Base-by-base conservation (phyloP, 37 sponge, comb jelly and placozoan species). In the Beroe ovata region DNA sequence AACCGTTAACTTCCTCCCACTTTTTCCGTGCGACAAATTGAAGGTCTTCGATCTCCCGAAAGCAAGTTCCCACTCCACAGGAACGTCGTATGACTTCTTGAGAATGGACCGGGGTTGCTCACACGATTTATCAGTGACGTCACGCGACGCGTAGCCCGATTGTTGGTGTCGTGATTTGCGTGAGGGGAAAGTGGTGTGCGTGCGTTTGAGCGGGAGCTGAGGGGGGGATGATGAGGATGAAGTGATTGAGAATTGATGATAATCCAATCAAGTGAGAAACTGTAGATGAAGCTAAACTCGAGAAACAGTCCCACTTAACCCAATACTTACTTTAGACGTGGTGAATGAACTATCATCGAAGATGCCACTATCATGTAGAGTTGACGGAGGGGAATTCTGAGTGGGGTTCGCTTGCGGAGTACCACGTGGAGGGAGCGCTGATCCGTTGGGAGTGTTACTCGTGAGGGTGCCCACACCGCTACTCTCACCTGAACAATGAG, bases 371-470 rank as follows among this genome's bases (percentile, higher is more conserved):
- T 77, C 84, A 77, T 77, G 26, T 25, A 77, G 84, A 16, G 84
- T 42, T 1, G 84, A 33, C 4, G 84, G 38, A 14, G 84, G 84
- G 21, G 84, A 77, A 3, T 42, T 16, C 38, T 35, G 41, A 0
- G 42, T 42, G 20, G 54, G 54, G 54, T 6, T 47, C 11, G 54
- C 54, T 47, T 47, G 54, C 54, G 54, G 54, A 47, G 54, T 47
- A 11, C 11, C 54, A 11, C 54, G 54, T 16, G 69, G 69, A 18
- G 25, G 25, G 1, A 30, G 30, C 36, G 84, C 84, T 14, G 84
- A 77, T 42, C 84, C 84, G 54, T 77, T 77, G 54, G 84, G 84
- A 23, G 84, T 77, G 47, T 77, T 77, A 54, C 33, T 77, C 0
- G 84, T 77, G 23, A 77, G 54, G 0, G 84, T 77, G 8, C 84